Conservation (phyloP, 2,888 invertebrate genomes). For the Pandemis heparana region DNA sequence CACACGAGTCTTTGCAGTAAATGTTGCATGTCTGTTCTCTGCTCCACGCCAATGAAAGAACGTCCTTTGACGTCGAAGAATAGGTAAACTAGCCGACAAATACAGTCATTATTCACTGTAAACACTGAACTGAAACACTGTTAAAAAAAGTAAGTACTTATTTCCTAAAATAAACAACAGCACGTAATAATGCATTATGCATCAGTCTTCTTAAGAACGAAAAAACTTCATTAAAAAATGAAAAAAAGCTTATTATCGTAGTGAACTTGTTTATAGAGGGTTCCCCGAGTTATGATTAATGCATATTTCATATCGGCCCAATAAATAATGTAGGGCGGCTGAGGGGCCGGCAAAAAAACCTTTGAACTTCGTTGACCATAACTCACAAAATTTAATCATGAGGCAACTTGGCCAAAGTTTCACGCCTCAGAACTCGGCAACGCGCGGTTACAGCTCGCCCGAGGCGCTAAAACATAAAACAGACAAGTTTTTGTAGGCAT, state of each 20-base stretch:
- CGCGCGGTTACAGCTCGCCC: constrained; percentile 32
- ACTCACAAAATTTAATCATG: constrained; percentile 78
- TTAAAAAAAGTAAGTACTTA: neutral
- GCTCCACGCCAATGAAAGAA: no score
- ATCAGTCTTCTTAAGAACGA: constrained; percentile 23
- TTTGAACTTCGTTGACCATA: constrained; percentile 67
- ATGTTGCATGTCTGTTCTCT: neutral
- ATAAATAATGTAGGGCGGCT: constrained; percentile 70
- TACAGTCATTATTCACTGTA: neutral
- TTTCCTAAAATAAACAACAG: neutral
- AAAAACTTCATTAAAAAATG: constrained; percentile 56
- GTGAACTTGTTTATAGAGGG: constrained; percentile 64
- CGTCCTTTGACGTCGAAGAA: no score
- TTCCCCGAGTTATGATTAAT: constrained; percentile 61
- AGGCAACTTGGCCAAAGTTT: constrained; percentile 57
- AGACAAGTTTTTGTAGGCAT: constrained; percentile 28
- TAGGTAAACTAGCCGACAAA: no score
- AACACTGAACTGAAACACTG: neutral
- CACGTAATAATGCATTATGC: neutral
- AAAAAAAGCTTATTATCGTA: constrained; percentile 52
- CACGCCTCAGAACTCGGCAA: constrained; percentile 46
- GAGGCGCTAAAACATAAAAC: constrained; percentile 23
- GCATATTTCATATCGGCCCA: constrained; percentile 68
- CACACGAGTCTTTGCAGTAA: neutral
- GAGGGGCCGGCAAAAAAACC: constrained; percentile 63